A percentile compares a stretch with the other conserved stretches of the same genome.
Conservation (phyloP, 35 echinoderm and acorn worm species). For the Heliocidaris tuberculata region DNA sequence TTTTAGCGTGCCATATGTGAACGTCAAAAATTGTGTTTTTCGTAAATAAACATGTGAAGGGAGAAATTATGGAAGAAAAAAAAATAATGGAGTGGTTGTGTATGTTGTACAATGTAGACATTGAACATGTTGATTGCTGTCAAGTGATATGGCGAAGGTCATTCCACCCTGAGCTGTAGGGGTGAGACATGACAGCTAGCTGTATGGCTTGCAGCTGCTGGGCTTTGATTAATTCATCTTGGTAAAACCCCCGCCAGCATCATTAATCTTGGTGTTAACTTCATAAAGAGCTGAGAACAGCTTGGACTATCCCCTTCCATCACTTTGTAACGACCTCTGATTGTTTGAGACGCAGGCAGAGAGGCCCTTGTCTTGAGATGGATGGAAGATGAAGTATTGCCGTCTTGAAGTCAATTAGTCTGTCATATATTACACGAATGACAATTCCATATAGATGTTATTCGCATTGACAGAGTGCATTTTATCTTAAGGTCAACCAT, state of each 20-base stretch:
- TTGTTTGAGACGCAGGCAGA: conserved; percentile 3
- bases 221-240: conserved; percentile 35
- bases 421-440: not conserved
- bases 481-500: not conserved
- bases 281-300: not conserved
- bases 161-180: not conserved
- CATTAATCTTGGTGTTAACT: conserved; percentile 37
- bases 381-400: not conserved
- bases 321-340: not conserved
- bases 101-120: not conserved
- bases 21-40: no score
- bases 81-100: no score
- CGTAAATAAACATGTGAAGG: no score
- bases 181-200: conserved; percentile 22
- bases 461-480: not conserved
- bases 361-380: not conserved
- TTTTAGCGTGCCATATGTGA: no score
- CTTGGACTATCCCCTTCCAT: not conserved
- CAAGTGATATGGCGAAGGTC: conserved; percentile 19
- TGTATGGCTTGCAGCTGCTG: conserved; percentile 32
- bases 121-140: not conserved
- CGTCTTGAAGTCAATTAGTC: not conserved
- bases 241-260: conserved; percentile 35
- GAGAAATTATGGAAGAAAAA: no score
- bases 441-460: not conserved